A percentile compares a stretch with the other conserved stretches of the same genome.
Conservation (phyloP, 2,888 invertebrate genomes). For the Dicranocentrus wangi region DNA sequence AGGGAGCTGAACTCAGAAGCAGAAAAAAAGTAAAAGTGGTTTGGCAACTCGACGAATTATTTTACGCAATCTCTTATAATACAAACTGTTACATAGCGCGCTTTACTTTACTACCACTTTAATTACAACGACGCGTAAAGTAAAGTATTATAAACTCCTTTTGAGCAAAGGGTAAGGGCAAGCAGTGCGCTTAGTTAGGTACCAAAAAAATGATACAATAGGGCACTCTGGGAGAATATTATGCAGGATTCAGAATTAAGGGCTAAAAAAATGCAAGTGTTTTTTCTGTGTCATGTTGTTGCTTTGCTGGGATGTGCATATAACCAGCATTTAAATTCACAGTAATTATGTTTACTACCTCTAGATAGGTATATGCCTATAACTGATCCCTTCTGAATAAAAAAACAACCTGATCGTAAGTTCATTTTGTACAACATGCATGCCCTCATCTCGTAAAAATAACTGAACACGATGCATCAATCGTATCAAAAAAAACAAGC, state of each 20-base stretch:
- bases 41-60: slow-evolving; percentile 19
- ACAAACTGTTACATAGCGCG: not conserved
- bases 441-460: no score
- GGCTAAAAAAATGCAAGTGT: no score
- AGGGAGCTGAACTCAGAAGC: no score
- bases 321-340: not conserved
- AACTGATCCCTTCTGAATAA: not conserved
- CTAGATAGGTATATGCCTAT: not conserved
- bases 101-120: not conserved
- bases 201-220: not conserved
- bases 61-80: slow-evolving; percentile 22
- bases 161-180: not conserved
- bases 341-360: not conserved
- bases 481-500: not conserved
- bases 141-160: no score
- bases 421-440: no score
- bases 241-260: no score
- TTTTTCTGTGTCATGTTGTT: not conserved
- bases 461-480: not conserved
- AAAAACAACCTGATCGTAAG: not conserved
- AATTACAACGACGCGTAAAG: not conserved
- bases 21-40: slow-evolving; percentile 50
- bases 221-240: not conserved
- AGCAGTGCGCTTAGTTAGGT: not conserved
- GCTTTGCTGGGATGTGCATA: not conserved